phyloP scores from a whole-genome alignment of 2,797 vertebrate species.

The Sebastes dallii region DNA sequence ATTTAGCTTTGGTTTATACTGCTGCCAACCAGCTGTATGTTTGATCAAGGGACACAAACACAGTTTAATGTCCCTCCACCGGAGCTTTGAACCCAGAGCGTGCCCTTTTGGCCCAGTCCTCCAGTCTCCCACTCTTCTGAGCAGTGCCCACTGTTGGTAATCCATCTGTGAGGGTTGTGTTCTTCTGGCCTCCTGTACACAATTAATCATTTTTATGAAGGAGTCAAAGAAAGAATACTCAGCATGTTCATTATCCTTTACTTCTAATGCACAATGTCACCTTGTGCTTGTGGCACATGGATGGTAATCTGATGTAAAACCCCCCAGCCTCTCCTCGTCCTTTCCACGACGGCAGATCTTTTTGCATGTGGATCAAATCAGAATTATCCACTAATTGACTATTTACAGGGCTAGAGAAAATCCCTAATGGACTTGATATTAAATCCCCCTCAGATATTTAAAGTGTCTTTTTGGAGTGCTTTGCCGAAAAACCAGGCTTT shows the following conservation, averaged over 20 bases:
- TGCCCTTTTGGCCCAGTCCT: slow-evolving; percentile 55
- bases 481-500: slow-evolving; percentile 81
- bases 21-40: slow-evolving; percentile 78
- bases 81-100: slow-evolving; percentile 62
- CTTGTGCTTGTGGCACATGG: slow-evolving; percentile 19
- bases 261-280: slow-evolving; percentile 24
- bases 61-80: slow-evolving; percentile 70
- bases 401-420: slow-evolving; percentile 95
- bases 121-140: slow-evolving; percentile 33
- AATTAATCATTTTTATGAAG: slow-evolving; percentile 53
- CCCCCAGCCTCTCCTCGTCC: slow-evolving; percentile 18
- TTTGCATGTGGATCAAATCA: slow-evolving; percentile 99
- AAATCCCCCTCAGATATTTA: slow-evolving; percentile 94
- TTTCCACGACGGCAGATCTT: slow-evolving; percentile 80
- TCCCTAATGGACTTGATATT: slow-evolving; percentile 99
- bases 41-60: slow-evolving; percentile 78
- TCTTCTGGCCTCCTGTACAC: slow-evolving; percentile 28
- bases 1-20: slow-evolving; percentile 69
- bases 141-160: slow-evolving; percentile 39
- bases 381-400: slow-evolving; percentile 98
- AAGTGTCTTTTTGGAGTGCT: slow-evolving; percentile 91
- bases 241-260: slow-evolving; percentile 12
- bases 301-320: slow-evolving; percentile 31
- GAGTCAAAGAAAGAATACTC: slow-evolving; percentile 17
- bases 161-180: slow-evolving; percentile 19